Evolutionary conservation across 1,140 invertebrate genomes (phyloP), one percentile per base, ranked within the genome.

Genomic region (Drosophila setifemur): DNA sequence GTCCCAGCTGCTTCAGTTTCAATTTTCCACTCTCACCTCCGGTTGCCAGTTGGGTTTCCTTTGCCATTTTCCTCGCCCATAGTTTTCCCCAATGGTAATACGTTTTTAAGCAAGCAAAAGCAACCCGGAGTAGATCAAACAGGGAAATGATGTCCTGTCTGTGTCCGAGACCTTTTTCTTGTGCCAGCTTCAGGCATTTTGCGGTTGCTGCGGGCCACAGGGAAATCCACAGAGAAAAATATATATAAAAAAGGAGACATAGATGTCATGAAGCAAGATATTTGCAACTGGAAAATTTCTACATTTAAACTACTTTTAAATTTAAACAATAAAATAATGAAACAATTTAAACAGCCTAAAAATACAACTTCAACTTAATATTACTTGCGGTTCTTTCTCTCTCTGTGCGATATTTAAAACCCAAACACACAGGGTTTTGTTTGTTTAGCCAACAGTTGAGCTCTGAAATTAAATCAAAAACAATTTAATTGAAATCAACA

Each of bases 401-500:
- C 5, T 3, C 14, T 3, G 21, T 61, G 52, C 14, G 0, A 5
- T n/a, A 18, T 14, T 9, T 26, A 5, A 21, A n/a, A 8, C 18
- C 14, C 21, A 23, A 18, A 21, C 54, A 58, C 52, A 21, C 18
- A 45, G 40, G 25, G 8, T 11, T 26, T 43, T 74, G 79, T 83
- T 83, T 85, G 74, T 63, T 54, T 43, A 74, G 61, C 53, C 73
- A 83, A 82, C 73, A 64, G 42, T 64, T 63, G 43, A 64, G 31
- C 25, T 40, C 31, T 64, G 11, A 64, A 64, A 64, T 64, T 64
- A 64, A 64, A 64, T 64, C 60, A 49, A 64, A 82, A 64, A 53
- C 42, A 73, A 63, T 73, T 73, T 40, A 85, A 85, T 86, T 79
- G 83, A 85, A 85, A 79, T 73, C 58, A 77, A 58, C 53, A 55